Evolutionary conservation across 2,113 vertebrate genomes (phyloP).

Genomic region (Monopterus albus): DNA sequence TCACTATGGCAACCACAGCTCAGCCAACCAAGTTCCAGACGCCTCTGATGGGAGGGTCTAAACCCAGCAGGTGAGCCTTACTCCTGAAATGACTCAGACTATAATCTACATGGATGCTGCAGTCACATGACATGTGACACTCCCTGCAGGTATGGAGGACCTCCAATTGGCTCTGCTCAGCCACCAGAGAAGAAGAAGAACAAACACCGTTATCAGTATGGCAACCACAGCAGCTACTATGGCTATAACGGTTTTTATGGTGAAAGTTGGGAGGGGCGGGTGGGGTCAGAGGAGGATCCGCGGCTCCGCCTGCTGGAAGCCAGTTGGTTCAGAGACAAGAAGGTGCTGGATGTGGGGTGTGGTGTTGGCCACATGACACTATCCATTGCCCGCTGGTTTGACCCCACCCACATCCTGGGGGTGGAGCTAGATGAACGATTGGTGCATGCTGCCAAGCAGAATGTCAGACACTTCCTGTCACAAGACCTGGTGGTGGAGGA

Average conservation of each 20-base stretch:
- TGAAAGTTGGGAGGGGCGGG: constrained; percentile 79
- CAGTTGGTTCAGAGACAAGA: constrained; percentile 88
- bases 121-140: background rate
- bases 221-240: constrained; percentile 88
- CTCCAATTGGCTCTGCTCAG: background rate
- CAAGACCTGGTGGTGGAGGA: constrained; percentile 70
- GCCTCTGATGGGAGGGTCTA: constrained; percentile 63
- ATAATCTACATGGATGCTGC: background rate
- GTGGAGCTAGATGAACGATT: constrained; percentile 87
- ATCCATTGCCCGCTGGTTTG: constrained; percentile 83
- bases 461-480: constrained; percentile 90
- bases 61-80: constrained; percentile 34
- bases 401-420: constrained; percentile 86
- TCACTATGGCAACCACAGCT: background rate
- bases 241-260: constrained; percentile 89
- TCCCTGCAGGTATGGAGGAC: constrained; percentile 49
- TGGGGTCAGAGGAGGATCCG: constrained; percentile 78
- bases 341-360: constrained; percentile 89
- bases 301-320: constrained; percentile 83
- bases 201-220: constrained; percentile 82
- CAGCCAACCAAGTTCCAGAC: constrained; percentile 75
- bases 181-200: constrained; percentile 42
- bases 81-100: fast-evolving
- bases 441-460: constrained; percentile 86
- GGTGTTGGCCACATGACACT: constrained; percentile 90